A percentile compares a stretch with the other conserved stretches of the same genome.
These are phyloP conservation scores for Puma concolor DNA, from an alignment of 2,113 vertebrate species.

Conservation along the genomic window DNA sequence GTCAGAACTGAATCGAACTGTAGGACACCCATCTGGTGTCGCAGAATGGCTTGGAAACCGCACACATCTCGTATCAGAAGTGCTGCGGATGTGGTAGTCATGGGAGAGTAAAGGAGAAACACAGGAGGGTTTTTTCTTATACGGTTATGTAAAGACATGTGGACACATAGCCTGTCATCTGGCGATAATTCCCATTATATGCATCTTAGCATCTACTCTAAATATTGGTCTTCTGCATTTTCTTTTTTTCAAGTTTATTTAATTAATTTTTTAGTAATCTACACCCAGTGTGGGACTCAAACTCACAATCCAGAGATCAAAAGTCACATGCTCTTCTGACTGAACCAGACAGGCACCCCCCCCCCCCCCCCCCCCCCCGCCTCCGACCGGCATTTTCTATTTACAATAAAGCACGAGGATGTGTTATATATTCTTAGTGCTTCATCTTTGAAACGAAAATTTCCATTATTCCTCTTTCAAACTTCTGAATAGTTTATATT, in stretches of 20 bases:
- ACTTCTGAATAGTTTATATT: background rate
- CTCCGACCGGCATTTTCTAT: background rate
- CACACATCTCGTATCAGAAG: background rate
- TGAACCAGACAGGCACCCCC: background rate
- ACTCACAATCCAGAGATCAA: background rate
- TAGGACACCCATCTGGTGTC: background rate
- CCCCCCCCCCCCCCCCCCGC: background rate
- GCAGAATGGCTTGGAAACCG: background rate
- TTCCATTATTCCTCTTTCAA: background rate
- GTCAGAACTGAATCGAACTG: background rate
- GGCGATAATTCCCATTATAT: background rate
- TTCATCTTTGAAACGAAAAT: conserved; percentile 5
- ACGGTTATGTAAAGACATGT: background rate
- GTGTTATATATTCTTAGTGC: background rate
- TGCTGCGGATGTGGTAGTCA: background rate
- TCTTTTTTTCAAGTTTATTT: background rate
- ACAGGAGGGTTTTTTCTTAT: background rate
- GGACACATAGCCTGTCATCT: background rate
- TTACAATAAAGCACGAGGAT: background rate
- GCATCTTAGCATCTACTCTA: background rate
- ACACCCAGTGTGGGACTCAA: background rate
- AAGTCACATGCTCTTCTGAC: background rate
- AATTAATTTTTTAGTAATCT: background rate
- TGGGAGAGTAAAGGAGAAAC: background rate
- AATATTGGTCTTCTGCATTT: background rate